These are phyloP conservation scores for Brevimyrus niger DNA, from an alignment of 2,113 vertebrate genomes.

Conservation along the genomic window DNA sequence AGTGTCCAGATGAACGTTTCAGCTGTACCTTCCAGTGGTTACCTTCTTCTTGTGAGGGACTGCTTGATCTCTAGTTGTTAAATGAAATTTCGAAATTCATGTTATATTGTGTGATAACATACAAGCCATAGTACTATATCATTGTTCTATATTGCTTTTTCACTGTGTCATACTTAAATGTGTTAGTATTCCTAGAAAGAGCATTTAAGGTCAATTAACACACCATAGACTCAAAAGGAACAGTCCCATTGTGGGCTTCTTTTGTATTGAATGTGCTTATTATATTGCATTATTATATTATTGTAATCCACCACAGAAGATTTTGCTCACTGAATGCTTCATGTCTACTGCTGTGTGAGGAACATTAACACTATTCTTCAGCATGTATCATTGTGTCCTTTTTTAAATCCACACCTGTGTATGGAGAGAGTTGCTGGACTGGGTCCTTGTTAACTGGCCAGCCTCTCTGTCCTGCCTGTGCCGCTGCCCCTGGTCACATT, in stretches of 20 bases:
- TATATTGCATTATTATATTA: background rate
- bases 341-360: background rate
- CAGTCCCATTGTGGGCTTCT: background rate
- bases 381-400: background rate
- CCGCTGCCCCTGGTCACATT: constrained; percentile 29
- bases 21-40: constrained; percentile 38
- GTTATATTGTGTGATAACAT: background rate
- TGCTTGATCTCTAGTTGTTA: constrained; percentile 48
- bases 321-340: background rate
- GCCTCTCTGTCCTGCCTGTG: constrained; percentile 35
- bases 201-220: background rate
- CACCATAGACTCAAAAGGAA: background rate
- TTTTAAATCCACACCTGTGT: constrained; percentile 36
- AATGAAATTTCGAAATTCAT: background rate
- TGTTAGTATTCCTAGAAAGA: background rate
- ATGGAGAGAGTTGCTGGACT: constrained; percentile 53
- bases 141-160: background rate
- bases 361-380: background rate
- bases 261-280: background rate
- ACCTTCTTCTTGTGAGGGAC: constrained; percentile 45
- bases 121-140: background rate
- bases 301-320: background rate
- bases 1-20: constrained; percentile 34
- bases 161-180: background rate
- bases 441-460: constrained; percentile 49